These are phyloP conservation scores for Neosilurus mollespiculum DNA, from an alignment of 2,797 vertebrate genomes.

Conservation along the genomic window DNA sequence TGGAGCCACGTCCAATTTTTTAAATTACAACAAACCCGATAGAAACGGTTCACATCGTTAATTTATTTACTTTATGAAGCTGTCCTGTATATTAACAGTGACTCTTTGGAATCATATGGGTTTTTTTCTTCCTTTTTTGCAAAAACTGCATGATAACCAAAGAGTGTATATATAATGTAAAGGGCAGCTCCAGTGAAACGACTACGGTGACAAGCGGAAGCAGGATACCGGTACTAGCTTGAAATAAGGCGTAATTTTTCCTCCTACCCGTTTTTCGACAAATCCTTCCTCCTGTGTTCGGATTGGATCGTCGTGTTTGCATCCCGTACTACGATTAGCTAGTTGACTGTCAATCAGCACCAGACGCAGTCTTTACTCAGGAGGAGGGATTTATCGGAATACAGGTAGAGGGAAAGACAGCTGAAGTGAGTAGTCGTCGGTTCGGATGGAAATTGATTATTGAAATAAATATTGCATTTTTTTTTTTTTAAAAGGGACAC, in stretches of 20 bases:
- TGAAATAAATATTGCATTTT: neutral
- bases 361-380: too few species aligned
- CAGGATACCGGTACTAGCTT: constrained; percentile 12
- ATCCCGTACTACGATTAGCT: neutral
- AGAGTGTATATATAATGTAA: neutral
- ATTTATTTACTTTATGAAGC: neutral
- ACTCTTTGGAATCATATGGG: neutral
- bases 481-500: neutral
- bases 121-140: too few species aligned
- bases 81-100: neutral
- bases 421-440: neutral
- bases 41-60: neutral
- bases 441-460: neutral
- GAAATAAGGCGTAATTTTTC: neutral
- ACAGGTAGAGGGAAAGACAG: neutral
- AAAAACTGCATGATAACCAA: neutral
- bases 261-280: neutral
- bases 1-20: neutral
- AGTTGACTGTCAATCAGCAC: neutral
- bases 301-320: neutral
- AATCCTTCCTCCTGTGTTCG: neutral
- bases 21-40: neutral
- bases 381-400: constrained; percentile 5
- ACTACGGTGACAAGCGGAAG: constrained; percentile 23
- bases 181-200: neutral